Percentiles rank a stretch among this genome's conserved stretches.
Evolutionary conservation across 2,797 vertebrate genomes (phyloP).

Genomic region (Knipowitschia caucasica): DNA sequence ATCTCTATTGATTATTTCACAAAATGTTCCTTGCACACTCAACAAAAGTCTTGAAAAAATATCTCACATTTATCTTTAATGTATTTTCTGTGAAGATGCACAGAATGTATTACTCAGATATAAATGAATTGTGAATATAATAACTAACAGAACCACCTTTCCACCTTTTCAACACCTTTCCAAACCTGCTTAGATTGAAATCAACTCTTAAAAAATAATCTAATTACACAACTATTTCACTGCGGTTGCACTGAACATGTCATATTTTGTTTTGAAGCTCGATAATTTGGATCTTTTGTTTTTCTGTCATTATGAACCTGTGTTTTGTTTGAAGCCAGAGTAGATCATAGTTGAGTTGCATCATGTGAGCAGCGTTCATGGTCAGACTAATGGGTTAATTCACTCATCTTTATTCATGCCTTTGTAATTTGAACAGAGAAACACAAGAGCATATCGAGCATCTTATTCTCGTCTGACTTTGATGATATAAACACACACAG

Average conservation of each 20-base stretch:
- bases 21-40: no score
- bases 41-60: no score
- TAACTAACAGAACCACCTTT: no score
- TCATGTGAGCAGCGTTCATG: slow-evolving; percentile 28
- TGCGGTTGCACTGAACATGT: not conserved
- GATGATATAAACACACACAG: slow-evolving; percentile 29
- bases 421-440: slow-evolving; percentile 16
- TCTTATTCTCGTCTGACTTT: slow-evolving; percentile 16
- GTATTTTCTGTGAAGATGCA: no score
- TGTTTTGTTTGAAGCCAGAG: slow-evolving; percentile 1
- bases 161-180: no score
- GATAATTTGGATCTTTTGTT: slow-evolving; percentile 8
- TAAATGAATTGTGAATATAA: no score
- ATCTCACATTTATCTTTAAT: no score
- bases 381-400: slow-evolving; percentile 31
- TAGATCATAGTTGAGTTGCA: slow-evolving; percentile 23
- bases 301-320: not conserved
- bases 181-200: not conserved
- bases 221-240: not conserved
- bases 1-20: no score
- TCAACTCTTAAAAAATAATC: not conserved
- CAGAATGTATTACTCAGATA: no score
- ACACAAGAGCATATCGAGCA: not conserved
- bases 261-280: slow-evolving; percentile 1
- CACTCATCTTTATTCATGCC: slow-evolving; percentile 38